phyloP scores from a whole-genome alignment of 2,113 vertebrate genomes.

The Pongo abelii region DNA sequence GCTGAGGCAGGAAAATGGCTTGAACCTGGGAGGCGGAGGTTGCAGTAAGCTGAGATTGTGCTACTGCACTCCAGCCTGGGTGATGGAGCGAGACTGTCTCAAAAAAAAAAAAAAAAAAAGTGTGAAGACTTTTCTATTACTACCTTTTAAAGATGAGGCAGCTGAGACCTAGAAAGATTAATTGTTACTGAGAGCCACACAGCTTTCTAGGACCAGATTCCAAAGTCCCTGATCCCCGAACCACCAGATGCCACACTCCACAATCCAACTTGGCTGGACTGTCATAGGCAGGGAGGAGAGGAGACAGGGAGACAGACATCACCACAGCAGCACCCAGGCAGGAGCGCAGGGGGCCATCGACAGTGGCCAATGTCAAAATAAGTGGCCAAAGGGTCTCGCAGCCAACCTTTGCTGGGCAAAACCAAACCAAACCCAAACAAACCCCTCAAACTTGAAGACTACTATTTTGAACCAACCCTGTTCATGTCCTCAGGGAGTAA shows the following conservation, averaged over 20 bases:
- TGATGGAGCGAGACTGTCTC: too few relatives aligned
- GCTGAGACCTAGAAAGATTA: not conserved
- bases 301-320: not conserved
- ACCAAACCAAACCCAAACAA: not conserved
- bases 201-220: not conserved
- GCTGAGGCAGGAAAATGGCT: too few relatives aligned
- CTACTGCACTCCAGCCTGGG: too few relatives aligned
- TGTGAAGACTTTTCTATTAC: too few relatives aligned
- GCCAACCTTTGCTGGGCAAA: not conserved
- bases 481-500: not conserved
- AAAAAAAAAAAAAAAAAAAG: too few relatives aligned
- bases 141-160: not conserved
- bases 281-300: not conserved
- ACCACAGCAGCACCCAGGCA: not conserved
- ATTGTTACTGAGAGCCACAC: not conserved
- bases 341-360: not conserved
- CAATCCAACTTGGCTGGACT: not conserved
- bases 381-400: not conserved
- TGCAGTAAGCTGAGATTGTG: too few relatives aligned
- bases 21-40: too few relatives aligned
- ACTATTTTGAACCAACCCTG: not conserved
- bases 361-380: not conserved
- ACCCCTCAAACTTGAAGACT: not conserved
- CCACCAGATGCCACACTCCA: not conserved
- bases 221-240: not conserved